Base-by-base conservation (phyloP, 2,888 invertebrate species). In the Eumacrocentrus americanus region DNA sequence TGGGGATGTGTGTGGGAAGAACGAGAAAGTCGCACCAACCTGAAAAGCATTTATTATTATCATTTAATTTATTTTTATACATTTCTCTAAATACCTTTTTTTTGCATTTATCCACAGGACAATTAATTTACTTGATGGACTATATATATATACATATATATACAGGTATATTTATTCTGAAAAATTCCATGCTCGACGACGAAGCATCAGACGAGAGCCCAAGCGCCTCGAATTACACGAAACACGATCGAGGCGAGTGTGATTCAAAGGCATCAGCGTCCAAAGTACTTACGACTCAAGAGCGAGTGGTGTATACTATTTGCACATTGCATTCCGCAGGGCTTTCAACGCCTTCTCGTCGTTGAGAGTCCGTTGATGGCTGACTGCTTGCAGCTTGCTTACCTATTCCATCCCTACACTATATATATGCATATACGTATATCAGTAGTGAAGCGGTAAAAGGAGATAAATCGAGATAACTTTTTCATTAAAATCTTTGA, bases 321-420 rank as follows among this genome's bases (percentile, higher is more conserved):
- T 70, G 69, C 66, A 47, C 60, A 64, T 61, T 61, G 67, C 69
- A 70, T 72, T 69, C 68, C 70, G 55, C 56, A 62, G 61, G 61
- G 67, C 70, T 70, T 71, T 70, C 63, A 58, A 68, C 72, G 40
- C 55, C 40, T 34, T 59, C 51, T 59, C 58, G 51, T 58, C 61
- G 37, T 35, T 34, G 46, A 54, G 44, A 52, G 50, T 44, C 35
- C 25, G 22, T n/a, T 29, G 40, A 42, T 5, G 44, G 42, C 18
- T 44, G 20, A 54, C 44, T 54, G 44, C 18, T 44, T 44, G 20
- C 44, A 20, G 14, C n/a, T 52, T 40, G 12, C 11, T 50, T 56
- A 50, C 14, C 47, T 22, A 37, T 14, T 14, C 18, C 16, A 12
- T 20, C 11, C 12, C 22, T 14, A n/a, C n/a, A n/a, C n/a, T 29